These are phyloP conservation scores for Sebastes minor DNA, from an alignment of 2,797 vertebrate species.

Conservation along the genomic window DNA sequence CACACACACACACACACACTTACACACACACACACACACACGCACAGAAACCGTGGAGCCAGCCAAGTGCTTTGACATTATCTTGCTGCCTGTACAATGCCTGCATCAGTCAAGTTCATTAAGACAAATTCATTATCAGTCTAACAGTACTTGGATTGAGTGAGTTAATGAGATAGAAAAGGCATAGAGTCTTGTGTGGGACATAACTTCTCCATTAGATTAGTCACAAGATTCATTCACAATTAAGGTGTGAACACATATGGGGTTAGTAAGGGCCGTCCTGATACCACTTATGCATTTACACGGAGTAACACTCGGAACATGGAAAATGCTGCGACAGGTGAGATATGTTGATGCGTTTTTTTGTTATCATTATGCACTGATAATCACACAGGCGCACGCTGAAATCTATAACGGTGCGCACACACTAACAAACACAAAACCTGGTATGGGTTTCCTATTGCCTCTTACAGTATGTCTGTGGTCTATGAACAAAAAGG, in stretches of 20 bases:
- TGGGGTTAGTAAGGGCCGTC: constrained; percentile 52
- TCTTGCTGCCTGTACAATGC: constrained; percentile 57
- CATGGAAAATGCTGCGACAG: constrained; percentile 38
- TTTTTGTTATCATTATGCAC: constrained; percentile 34
- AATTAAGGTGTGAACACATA: constrained; percentile 50
- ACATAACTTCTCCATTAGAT: constrained; percentile 45
- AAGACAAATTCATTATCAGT: constrained; percentile 62
- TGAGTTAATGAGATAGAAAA: constrained; percentile 59
- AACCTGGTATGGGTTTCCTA: constrained; percentile 65
- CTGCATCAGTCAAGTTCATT: constrained; percentile 67
- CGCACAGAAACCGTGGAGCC: constrained; percentile 76
- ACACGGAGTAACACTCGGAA: constrained; percentile 52
- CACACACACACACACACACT: neutral
- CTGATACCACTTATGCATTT: constrained; percentile 53
- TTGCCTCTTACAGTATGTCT: constrained; percentile 71
- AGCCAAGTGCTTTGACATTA: constrained; percentile 66
- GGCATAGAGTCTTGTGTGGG: constrained; percentile 62
- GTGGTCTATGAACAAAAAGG: constrained; percentile 60
- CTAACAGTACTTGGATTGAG: constrained; percentile 65
- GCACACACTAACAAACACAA: constrained; percentile 37
- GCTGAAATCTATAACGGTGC: constrained; percentile 33
- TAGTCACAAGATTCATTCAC: constrained; percentile 56
- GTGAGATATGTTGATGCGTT: constrained; percentile 30
- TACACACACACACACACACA: neutral
- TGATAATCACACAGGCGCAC: constrained; percentile 15